Conservation (phyloP, 2,797 vertebrate genomes). For the Epinephelus awoara region DNA sequence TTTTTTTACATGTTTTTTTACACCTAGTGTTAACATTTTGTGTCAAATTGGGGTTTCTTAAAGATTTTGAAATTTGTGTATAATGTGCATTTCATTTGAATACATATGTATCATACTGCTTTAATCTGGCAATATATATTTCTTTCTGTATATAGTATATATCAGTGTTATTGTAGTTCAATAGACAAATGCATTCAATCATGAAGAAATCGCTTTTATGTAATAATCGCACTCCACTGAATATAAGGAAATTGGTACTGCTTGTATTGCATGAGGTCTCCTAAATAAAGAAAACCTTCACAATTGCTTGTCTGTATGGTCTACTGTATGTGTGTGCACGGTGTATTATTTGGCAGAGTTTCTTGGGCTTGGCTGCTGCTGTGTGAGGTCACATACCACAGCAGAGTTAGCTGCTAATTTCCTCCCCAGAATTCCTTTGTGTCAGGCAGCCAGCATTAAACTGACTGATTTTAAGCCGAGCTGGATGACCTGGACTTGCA, state of each 20-base stretch:
- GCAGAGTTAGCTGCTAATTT: slow-evolving; percentile 60
- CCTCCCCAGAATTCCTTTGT: slow-evolving; percentile 44
- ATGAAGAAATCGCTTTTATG: slow-evolving; percentile 60
- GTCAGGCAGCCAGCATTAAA: slow-evolving; percentile 38
- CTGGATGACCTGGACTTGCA: slow-evolving; percentile 42
- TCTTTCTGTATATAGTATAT: slow-evolving; percentile 20
- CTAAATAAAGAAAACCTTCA: slow-evolving; percentile 78
- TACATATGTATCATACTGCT: slow-evolving; percentile 60
- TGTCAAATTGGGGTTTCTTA: slow-evolving; percentile 56
- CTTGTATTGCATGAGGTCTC: slow-evolving; percentile 71
- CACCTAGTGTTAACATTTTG: slow-evolving; percentile 62
- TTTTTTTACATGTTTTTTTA: slow-evolving; percentile 78
- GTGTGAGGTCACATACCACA: slow-evolving; percentile 77
- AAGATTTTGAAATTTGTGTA: slow-evolving; percentile 56
- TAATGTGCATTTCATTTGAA: slow-evolving; percentile 48
- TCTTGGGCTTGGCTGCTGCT: slow-evolving; percentile 33
- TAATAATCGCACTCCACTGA: slow-evolving; percentile 75
- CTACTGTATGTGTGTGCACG: neutral
- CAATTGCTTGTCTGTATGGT: slow-evolving; percentile 14
- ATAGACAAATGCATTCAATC: slow-evolving; percentile 58
- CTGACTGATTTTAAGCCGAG: slow-evolving; percentile 60
- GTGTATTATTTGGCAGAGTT: neutral
- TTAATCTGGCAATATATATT: slow-evolving; percentile 46
- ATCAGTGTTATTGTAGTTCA: slow-evolving; percentile 66
- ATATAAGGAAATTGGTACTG: slow-evolving; percentile 53